These are phyloP conservation scores for Eristalinus sepulchralis DNA, from an alignment of 2,888 invertebrate species.

Conservation along the genomic window DNA sequence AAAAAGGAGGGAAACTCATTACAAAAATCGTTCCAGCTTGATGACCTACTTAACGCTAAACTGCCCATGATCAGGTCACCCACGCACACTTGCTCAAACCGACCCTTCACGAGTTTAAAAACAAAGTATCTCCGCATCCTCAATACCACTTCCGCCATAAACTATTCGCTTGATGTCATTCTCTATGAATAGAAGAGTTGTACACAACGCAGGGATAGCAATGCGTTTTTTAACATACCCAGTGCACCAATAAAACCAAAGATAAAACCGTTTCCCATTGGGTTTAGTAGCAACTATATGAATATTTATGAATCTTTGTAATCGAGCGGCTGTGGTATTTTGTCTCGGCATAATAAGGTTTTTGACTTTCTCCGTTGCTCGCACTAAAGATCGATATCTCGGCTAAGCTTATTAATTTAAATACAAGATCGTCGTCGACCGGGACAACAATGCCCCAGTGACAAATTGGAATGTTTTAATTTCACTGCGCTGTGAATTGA, in stretches of 20 bases:
- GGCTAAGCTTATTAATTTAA: constrained; percentile 39
- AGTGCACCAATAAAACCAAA: constrained; percentile 15
- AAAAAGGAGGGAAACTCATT: too few relatives aligned
- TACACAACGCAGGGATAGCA: neutral
- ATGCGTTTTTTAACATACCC: neutral
- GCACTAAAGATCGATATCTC: constrained; percentile 38
- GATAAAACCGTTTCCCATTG: neutral
- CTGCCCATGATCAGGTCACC: neutral
- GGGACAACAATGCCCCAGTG: constrained; percentile 34
- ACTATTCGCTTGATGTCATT: neutral
- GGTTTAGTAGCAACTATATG: constrained; percentile 10
- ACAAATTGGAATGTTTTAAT: constrained; percentile 64
- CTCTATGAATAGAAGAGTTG: neutral
- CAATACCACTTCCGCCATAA: neutral
- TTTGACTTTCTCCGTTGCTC: constrained; percentile 12
- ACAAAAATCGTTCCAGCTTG: too few relatives aligned
- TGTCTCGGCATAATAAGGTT: constrained; percentile 12
- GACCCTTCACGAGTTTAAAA: neutral
- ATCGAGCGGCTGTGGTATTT: neutral
- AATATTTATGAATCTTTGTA: constrained; percentile 46
- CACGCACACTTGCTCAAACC: neutral
- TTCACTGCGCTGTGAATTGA: constrained; percentile 43
- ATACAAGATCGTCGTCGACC: constrained; percentile 22
- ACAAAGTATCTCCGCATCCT: neutral
- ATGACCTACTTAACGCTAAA: neutral